Base-by-base conservation (phyloP, 2,888 invertebrate species). In the Eupsilia transversa region DNA sequence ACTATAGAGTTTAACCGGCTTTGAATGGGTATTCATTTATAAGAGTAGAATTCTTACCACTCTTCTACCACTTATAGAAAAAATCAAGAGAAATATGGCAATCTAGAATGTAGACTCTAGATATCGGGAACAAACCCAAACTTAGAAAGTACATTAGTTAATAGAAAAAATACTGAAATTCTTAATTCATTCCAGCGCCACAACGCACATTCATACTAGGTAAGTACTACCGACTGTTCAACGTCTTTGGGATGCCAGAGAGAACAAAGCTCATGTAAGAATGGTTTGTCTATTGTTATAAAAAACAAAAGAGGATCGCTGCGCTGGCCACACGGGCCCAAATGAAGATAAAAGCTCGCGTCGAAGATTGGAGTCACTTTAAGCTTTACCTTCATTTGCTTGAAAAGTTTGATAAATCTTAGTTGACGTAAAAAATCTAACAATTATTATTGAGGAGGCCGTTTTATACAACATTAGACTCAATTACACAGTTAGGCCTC, bases 301-400 rank as follows among this genome's bases (percentile, higher is more conserved):
- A 65, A 57, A 77, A 72, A 77, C 67, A 66, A 77, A 73, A 69
- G 33, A 30, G 27, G 12, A 60, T 54, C 59, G 52, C 23, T 49
- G 52, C 38, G 23, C 27, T 64, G 61, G 66, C 63, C 27, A 64
- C 30, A 23, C 60, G 69, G 56, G 49, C 59, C 52, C 68, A 46
- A 46, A 49, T 57, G 61, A 73, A 61, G 61, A 76, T 68, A 82
- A 71, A 71, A 63, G 65, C 64, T 68, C 56, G 35, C 38, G 27
- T 41, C 41, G 20, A 77, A 54, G n/a, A 66, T 66, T 38, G 17
- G 27, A 23, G 64, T 54, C 33, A 43, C 4, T 71, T 49, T 23
- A 43, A 33, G 5, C 43, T 43, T 41, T 60, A 27, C 1, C 46
- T 64, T 43, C 4, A 35, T 43, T 17, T 69, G 33, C 30, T 27